Evolutionary conservation across 1,140 invertebrate genomes (phyloP), one percentile per base, ranked within the genome.

Genomic region (Gonioctena quinquepunctata): DNA sequence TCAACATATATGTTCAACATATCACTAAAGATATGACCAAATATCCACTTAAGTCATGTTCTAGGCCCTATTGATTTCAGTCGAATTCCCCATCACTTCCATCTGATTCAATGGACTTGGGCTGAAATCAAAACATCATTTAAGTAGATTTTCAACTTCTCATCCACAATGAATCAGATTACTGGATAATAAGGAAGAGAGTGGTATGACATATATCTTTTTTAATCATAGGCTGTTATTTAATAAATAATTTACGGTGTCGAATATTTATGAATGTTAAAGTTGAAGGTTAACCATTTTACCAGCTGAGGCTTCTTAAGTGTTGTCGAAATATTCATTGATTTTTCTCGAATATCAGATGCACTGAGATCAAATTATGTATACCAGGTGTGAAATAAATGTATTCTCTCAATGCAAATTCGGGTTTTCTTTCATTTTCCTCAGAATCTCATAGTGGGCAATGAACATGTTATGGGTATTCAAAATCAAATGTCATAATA

Each of bases 381-480:
- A 62, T 62, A 59, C 25, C 60, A 62, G 62, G 59, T 60, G 22
- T 65, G 42, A 67, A 72, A 60, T 64, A 64, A 52, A 75, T 72
- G 67, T 75, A 75, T 75, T 75, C 73, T 75, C 73, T 75, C 72
- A 75, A 75, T 72, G 73, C 73, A 72, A 19, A 52, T 25, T 23
- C 26, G 62, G 7, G 25, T 72, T 69, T 74, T 72, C 63, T 73
- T 73, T 70, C 16, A 18, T 56, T 3, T 21, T 11, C 52, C 11
- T 54, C 18, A 6, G 28, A 42, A 42, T n/a, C n/a, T n/a, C n/a
- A n/a, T n/a, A n/a, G n/a, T n/a, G n/a, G n/a, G n/a, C n/a, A n/a
- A n/a, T n/a, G n/a, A n/a, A n/a, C n/a, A n/a, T n/a, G n/a, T n/a
- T n/a, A n/a, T n/a, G n/a, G n/a, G n/a, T n/a, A n/a, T n/a, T n/a